Base-by-base conservation (phyloP, 2,113 vertebrate genomes). In the Leucopsar rothschildi region DNA sequence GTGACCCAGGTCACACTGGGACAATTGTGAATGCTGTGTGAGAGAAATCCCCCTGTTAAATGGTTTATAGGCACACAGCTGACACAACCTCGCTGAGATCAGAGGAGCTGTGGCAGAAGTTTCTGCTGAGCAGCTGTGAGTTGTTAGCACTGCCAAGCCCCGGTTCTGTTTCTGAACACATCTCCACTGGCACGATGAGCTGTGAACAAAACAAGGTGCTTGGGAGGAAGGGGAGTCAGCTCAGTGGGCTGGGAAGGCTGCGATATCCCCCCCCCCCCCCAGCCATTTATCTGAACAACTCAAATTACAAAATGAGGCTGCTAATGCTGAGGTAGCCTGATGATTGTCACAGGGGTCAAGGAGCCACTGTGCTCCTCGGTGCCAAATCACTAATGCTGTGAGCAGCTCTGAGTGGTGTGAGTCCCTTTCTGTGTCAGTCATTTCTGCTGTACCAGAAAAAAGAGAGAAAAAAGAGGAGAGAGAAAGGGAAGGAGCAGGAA, bases 41-140 rank as follows among this genome's bases (percentile, higher is more conserved):
- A 40, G 71, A 75, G 25, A 57, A 68, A 15, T 42, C 23, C 61
- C 27, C 1, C 0, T 8, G 57, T 60, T 75, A 40, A 84, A 79
- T 0, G 4, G 72, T 56, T 56, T 69, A 49, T 37, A 82, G 64
- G 39, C 42, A 15, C 2, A 1, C 0, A 2, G 56, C 90, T 82
- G 87, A 45, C 29, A 12, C 3, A 23, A n/a, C 42, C 77, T 94
- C 3, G 0, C 60, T 40, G 87, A 68, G 87, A 39, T 66, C 56
- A 39, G 53, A 87, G 53, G 61, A 79, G 87, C 70, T 15, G 45
- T 49, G 40, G 81, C 70, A 69, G 78, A 76, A 76, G 75, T 45
- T 94, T 75, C 82, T 82, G 35, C 82, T 91, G 66, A 14, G 87
- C 47, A 82, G 73, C 70, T 76, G 78, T 72, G 75, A 94, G 39